Evolutionary conservation across 2,113 vertebrate genomes (phyloP).

Genomic region (Xyliphius kryptos): DNA sequence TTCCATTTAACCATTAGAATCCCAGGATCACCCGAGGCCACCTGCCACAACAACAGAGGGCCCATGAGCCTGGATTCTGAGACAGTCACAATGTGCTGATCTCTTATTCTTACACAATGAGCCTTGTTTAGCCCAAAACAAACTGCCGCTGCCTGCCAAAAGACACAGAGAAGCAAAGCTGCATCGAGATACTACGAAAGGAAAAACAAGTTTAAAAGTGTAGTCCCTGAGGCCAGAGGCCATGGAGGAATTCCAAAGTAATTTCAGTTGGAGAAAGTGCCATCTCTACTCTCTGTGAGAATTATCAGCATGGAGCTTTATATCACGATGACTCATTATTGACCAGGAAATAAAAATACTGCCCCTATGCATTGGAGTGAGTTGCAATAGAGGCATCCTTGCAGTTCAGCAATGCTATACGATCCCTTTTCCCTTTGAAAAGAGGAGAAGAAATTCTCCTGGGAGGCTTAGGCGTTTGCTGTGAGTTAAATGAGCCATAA

Average conservation of each 20-base stretch:
- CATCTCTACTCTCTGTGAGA: constrained; percentile 3
- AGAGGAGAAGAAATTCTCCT: constrained; percentile 32
- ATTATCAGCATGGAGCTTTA: constrained; percentile 21
- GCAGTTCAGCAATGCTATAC: constrained; percentile 14
- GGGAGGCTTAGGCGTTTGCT: constrained; percentile 35
- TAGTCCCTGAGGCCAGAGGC: constrained; percentile 23
- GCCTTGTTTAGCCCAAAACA: constrained; percentile 44
- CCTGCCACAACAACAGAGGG: too few relatives aligned
- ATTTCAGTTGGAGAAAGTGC: constrained; percentile 33
- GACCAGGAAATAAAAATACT: too few relatives aligned
- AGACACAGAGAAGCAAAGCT: constrained; percentile 34
- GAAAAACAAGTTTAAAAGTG: constrained; percentile 28
- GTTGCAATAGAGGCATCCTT: constrained; percentile 28
- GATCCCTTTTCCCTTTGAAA: constrained; percentile 35
- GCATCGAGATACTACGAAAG: too few relatives aligned
- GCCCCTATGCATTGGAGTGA: too few relatives aligned
- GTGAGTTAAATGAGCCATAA: constrained; percentile 47
- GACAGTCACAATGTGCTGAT: constrained; percentile 28
- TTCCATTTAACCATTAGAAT: constrained; percentile 23
- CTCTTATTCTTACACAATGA: constrained; percentile 29
- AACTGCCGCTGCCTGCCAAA: constrained; percentile 16
- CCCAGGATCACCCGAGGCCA: constrained; percentile 18
- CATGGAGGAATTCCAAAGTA: constrained; percentile 31
- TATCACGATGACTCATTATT: too few relatives aligned
- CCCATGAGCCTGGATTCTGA: too few relatives aligned